phyloP scores from a whole-genome alignment of 2,113 vertebrate species.

The Synodontis membranacea region DNA sequence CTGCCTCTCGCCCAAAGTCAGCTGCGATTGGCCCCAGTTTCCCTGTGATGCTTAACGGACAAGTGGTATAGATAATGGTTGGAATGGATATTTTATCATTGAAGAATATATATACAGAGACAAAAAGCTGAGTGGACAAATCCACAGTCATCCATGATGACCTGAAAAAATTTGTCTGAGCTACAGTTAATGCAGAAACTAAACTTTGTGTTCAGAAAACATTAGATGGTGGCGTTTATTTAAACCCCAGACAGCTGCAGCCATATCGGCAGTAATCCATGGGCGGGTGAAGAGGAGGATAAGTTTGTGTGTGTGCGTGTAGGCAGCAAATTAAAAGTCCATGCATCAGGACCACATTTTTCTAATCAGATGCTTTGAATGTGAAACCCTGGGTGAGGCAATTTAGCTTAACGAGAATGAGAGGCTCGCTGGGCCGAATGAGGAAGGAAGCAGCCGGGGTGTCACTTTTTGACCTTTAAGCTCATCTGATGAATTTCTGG shows the following conservation, averaged over 20 bases:
- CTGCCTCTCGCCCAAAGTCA: no score
- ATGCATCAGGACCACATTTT: slow-evolving; percentile 75
- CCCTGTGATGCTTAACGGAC: no score
- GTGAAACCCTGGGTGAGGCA: slow-evolving; percentile 78
- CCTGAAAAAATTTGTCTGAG: slow-evolving; percentile 25
- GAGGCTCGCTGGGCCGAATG: slow-evolving; percentile 64
- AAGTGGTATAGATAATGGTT: no score
- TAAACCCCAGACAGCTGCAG: slow-evolving; percentile 66
- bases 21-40: no score
- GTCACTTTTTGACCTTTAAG: slow-evolving; percentile 84
- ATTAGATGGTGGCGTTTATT: slow-evolving; percentile 68
- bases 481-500: slow-evolving; percentile 84
- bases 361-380: slow-evolving; percentile 73
- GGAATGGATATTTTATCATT: slow-evolving; percentile 9
- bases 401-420: slow-evolving; percentile 76
- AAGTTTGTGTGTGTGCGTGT: slow-evolving; percentile 43
- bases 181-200: slow-evolving; percentile 45
- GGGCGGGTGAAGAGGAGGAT: slow-evolving; percentile 51
- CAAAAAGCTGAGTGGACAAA: no score
- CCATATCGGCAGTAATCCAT: slow-evolving; percentile 63
- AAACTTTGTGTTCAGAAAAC: slow-evolving; percentile 60
- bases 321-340: slow-evolving; percentile 74
- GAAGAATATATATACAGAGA: slow-evolving; percentile 14
- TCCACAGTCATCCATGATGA: slow-evolving; percentile 18
- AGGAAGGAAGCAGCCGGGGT: slow-evolving; percentile 66